Conservation (phyloP, 1,140 invertebrate species). For the Megathymus violae region DNA sequence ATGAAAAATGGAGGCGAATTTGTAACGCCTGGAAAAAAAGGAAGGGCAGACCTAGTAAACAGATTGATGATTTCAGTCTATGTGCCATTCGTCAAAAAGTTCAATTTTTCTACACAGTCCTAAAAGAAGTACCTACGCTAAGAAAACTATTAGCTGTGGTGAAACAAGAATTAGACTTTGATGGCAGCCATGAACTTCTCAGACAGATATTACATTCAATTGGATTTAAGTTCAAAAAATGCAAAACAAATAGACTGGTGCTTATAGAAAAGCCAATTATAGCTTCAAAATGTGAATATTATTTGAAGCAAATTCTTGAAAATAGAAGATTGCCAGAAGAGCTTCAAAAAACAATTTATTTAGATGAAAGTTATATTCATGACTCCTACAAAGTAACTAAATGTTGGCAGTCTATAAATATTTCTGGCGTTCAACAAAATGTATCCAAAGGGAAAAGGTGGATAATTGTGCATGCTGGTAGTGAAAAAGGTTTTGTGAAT, state of each 20-base stretch:
- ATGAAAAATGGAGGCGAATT: constrained; percentile 23
- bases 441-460: constrained; percentile 25
- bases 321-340: constrained; percentile 36
- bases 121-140: constrained; percentile 28
- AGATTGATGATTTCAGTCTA: constrained; percentile 35
- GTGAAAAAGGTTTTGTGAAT: constrained; percentile 35
- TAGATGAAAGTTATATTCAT: constrained; percentile 42
- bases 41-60: constrained; percentile 21
- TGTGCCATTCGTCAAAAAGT: constrained; percentile 35
- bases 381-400: constrained; percentile 35
- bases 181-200: constrained; percentile 28
- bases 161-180: constrained; percentile 33
- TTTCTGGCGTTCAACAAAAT: not conserved
- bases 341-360: constrained; percentile 40
- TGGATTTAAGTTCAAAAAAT: constrained; percentile 42
- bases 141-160: constrained; percentile 27
- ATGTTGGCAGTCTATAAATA: not conserved
- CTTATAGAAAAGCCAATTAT: constrained; percentile 39
- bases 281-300: constrained; percentile 34
- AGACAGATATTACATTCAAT: constrained; percentile 35
- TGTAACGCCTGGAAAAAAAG: constrained; percentile 33
- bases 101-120: constrained; percentile 29
- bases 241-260: constrained; percentile 28
- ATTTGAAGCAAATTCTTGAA: constrained; percentile 29
- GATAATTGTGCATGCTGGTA: constrained; percentile 37